These are phyloP conservation scores for Anhinga rufa DNA, from an alignment of 2,113 vertebrate genomes.

Conservation along the genomic window DNA sequence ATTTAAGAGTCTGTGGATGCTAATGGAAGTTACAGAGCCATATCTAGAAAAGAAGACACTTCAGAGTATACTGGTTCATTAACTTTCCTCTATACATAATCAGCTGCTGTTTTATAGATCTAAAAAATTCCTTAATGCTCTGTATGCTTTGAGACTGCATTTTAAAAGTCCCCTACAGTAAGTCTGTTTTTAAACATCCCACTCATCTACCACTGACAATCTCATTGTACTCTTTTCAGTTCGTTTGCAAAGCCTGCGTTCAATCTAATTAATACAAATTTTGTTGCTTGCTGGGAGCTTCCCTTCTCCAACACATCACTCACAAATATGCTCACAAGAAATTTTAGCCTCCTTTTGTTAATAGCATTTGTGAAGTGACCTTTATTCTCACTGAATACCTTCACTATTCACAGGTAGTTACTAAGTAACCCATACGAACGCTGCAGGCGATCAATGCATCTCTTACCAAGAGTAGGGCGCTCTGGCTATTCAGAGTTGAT, in stretches of 20 bases:
- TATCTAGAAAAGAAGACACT: background rate
- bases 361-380: background rate
- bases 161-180: background rate
- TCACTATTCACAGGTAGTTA: constrained; percentile 44
- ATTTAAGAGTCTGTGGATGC: constrained; percentile 23
- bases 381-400: background rate
- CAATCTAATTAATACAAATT: constrained; percentile 1
- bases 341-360: constrained; percentile 2
- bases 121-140: background rate
- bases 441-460: background rate
- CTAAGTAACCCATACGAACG: background rate
- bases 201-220: background rate
- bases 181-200: constrained; percentile 27
- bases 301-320: background rate
- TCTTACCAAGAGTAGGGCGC: background rate
- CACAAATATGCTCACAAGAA: background rate
- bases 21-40: constrained; percentile 8
- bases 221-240: background rate
- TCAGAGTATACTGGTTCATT: background rate
- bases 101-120: background rate
- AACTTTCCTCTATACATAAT: constrained; percentile 11
- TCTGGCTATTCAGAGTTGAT: background rate
- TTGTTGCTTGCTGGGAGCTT: background rate
- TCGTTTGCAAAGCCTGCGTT: background rate
- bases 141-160: background rate